Conservation (phyloP, 2,888 invertebrate genomes). For the Dysmachus trigonus region DNA sequence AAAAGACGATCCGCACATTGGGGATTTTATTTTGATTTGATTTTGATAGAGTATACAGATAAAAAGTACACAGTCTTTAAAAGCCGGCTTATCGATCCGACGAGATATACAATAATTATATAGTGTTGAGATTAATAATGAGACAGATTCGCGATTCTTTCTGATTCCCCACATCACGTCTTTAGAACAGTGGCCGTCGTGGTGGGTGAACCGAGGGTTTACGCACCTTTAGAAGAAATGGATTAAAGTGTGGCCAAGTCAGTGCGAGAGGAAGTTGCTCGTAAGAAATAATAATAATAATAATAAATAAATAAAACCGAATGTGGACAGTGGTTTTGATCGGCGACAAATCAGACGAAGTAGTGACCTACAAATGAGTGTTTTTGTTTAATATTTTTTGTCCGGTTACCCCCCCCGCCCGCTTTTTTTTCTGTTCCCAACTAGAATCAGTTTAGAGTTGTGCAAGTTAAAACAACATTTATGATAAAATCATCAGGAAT, state of each 20-base stretch:
- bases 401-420: background rate
- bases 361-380: slow-evolving; percentile 30
- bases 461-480: slow-evolving; percentile 51
- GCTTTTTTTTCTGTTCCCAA: slow-evolving; percentile 6
- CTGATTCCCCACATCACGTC: background rate
- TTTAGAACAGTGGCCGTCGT: background rate
- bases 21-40: slow-evolving; percentile 20
- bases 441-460: background rate
- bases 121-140: slow-evolving; percentile 2
- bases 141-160: background rate
- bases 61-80: too few species aligned
- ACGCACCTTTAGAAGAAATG: background rate
- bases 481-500: slow-evolving; percentile 66
- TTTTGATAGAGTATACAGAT: too few species aligned
- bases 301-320: background rate
- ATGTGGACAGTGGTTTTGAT: slow-evolving; percentile 32
- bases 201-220: background rate
- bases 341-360: slow-evolving; percentile 7
- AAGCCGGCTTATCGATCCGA: slow-evolving; percentile 13
- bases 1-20: slow-evolving; percentile 1
- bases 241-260: slow-evolving; percentile 4
- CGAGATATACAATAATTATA: background rate
- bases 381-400: background rate
- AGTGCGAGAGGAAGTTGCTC: background rate
- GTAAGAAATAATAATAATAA: background rate